These are phyloP conservation scores for Labroides dimidiatus DNA, from an alignment of 2,797 vertebrate species.

Conservation along the genomic window DNA sequence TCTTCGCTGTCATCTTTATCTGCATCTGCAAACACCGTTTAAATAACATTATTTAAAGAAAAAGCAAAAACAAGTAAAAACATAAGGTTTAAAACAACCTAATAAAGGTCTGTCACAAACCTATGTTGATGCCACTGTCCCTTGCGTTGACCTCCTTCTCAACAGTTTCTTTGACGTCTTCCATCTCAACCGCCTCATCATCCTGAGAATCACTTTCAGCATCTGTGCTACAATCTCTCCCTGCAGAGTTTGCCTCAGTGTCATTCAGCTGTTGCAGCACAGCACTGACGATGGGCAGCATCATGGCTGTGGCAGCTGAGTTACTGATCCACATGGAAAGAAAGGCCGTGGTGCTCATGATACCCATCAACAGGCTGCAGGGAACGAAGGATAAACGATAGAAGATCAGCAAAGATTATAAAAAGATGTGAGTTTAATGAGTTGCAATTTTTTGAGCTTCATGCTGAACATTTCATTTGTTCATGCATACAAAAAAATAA, in stretches of 20 bases:
- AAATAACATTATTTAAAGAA: neutral
- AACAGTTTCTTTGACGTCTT: constrained; percentile 25
- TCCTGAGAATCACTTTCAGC: constrained; percentile 23
- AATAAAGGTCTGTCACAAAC: constrained; percentile 2
- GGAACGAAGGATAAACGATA: neutral
- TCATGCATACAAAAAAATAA: neutral
- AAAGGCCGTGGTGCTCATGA: constrained; percentile 92
- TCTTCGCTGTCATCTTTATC: constrained; percentile 8
- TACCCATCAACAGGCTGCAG: constrained; percentile 89
- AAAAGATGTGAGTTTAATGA: neutral
- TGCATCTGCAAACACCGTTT: constrained; percentile 23
- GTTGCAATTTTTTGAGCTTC: neutral
- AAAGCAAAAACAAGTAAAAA: neutral
- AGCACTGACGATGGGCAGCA: constrained; percentile 89
- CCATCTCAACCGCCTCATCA: constrained; percentile 66
- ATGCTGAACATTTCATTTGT: neutral
- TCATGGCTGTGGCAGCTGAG: constrained; percentile 92
- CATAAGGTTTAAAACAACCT: neutral
- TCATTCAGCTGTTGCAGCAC: constrained; percentile 86
- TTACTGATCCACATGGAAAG: constrained; percentile 98
- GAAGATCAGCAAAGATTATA: neutral
- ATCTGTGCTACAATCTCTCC: constrained; percentile 27
- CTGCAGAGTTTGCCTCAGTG: constrained; percentile 71
- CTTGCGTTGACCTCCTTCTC: neutral
- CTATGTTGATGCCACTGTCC: constrained; percentile 18